A percentile compares a stretch with the other conserved stretches of the same genome.
These are phyloP conservation scores for Campylorhamphus procurvoides DNA, from an alignment of 2,113 vertebrate species.

Conservation along the genomic window DNA sequence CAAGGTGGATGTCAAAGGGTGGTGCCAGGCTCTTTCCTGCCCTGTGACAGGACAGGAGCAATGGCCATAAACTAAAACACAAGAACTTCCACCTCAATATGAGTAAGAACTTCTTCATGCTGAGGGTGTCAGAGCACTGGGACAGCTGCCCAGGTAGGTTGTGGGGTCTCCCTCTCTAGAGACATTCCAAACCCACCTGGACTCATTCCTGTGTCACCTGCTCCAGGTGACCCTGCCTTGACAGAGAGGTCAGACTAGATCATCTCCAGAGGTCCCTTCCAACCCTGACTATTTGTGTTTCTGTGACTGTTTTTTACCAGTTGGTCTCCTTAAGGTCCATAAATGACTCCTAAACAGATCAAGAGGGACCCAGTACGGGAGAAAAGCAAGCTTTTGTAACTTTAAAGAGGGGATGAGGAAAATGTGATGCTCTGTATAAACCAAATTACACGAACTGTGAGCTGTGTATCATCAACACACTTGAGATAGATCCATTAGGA, in stretches of 20 bases:
- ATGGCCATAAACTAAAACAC: accelerated
- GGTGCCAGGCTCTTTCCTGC: neutral
- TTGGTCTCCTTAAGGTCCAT: neutral
- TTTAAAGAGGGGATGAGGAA: neutral
- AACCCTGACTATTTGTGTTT: neutral
- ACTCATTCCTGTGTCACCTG: neutral
- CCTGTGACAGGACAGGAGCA: neutral
- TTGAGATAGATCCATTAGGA: neutral
- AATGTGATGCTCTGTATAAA: neutral
- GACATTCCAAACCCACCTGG: neutral
- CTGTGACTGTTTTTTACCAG: neutral
- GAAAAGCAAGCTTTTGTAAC: neutral
- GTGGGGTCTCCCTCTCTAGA: neutral
- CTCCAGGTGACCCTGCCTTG: accelerated
- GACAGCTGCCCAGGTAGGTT: neutral
- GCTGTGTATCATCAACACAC: neutral
- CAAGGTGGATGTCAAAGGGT: neutral
- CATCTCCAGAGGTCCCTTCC: neutral
- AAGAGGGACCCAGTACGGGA: neutral
- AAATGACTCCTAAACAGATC: neutral
- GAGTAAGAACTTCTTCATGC: neutral
- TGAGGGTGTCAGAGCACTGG: neutral
- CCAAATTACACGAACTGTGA: neutral
- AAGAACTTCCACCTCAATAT: neutral
- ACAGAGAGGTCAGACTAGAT: neutral